These are phyloP conservation scores for Brachionichthys hirsutus DNA, from an alignment of 2,113 vertebrate species.

Conservation along the genomic window DNA sequence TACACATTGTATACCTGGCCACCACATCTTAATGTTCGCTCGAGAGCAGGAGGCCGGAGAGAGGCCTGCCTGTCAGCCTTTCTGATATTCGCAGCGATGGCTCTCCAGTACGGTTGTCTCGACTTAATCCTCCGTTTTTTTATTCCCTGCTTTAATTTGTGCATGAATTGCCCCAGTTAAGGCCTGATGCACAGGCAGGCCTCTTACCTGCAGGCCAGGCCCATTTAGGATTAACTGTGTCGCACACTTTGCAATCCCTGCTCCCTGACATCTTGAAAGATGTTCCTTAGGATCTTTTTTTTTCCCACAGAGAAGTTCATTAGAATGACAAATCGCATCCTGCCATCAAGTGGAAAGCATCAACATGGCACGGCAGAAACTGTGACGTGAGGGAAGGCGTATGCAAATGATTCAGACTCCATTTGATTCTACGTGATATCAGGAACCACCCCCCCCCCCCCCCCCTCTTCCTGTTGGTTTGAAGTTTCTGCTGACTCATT, in stretches of 20 bases:
- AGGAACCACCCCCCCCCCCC: constrained; percentile 46
- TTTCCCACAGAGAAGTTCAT: constrained; percentile 79
- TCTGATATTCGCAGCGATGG: constrained; percentile 27
- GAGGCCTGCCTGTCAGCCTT: constrained; percentile 22
- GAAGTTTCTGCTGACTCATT: constrained; percentile 74
- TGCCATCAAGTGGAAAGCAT: constrained; percentile 78
- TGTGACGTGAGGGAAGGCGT: constrained; percentile 75
- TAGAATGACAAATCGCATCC: constrained; percentile 81
- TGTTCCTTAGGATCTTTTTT: constrained; percentile 75
- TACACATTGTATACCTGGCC: constrained; percentile 40
- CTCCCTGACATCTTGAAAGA: constrained; percentile 78
- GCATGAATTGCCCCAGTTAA: constrained; percentile 63
- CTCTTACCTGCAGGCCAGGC: constrained; percentile 63
- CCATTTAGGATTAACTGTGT: constrained; percentile 75
- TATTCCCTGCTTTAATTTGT: constrained; percentile 59
- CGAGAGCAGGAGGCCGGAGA: constrained; percentile 12
- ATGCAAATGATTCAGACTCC: constrained; percentile 75
- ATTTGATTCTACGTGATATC: constrained; percentile 75
- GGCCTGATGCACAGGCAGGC: constrained; percentile 60
- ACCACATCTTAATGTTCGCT: constrained; percentile 19
- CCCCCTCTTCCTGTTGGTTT: constrained; percentile 53
- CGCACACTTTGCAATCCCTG: constrained; percentile 72
- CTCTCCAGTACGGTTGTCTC: constrained; percentile 32
- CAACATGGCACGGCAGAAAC: constrained; percentile 75
- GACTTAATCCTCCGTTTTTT: constrained; percentile 48